A percentile compares a stretch with the other conserved stretches of the same genome.
Evolutionary conservation across 2,113 vertebrate species (phyloP).

Genomic region (Pteropus alecto): DNA sequence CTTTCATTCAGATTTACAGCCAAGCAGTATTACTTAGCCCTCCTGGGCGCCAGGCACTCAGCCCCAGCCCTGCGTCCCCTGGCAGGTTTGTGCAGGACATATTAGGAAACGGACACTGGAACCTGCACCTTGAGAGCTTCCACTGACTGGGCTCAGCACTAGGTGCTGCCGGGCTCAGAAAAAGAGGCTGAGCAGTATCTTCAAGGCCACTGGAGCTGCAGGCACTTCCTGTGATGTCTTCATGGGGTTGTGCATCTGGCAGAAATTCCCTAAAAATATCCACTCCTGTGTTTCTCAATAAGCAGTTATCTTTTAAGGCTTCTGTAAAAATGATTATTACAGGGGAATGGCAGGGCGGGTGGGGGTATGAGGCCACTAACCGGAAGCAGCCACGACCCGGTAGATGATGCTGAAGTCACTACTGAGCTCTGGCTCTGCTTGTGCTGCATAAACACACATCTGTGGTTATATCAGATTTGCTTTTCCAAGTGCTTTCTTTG

Average conservation of each 20-base stretch:
- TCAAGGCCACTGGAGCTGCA: background rate
- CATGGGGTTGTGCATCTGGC: background rate
- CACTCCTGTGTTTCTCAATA: background rate
- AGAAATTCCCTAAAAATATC: background rate
- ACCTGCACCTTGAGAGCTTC: background rate
- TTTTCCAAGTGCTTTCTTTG: background rate
- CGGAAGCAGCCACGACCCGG: background rate
- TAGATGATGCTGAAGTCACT: background rate
- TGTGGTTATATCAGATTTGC: background rate
- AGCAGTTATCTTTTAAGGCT: background rate
- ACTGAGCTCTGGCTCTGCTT: background rate
- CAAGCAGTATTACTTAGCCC: background rate
- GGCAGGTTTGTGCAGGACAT: background rate
- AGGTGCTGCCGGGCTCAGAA: background rate
- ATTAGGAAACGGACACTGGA: background rate
- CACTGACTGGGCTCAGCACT: accelerated
- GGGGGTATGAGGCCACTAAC: background rate
- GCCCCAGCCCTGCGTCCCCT: background rate
- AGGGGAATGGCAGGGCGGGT: background rate
- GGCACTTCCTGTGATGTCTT: background rate
- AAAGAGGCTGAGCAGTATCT: background rate
- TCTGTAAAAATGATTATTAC: background rate
- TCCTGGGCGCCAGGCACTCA: background rate
- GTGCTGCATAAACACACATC: background rate
- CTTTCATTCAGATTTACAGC: background rate